Percentiles rank a stretch among this genome's conserved stretches.
phyloP scores from a whole-genome alignment of 1,140 invertebrate genomes.

The Meteorus sp. region DNA sequence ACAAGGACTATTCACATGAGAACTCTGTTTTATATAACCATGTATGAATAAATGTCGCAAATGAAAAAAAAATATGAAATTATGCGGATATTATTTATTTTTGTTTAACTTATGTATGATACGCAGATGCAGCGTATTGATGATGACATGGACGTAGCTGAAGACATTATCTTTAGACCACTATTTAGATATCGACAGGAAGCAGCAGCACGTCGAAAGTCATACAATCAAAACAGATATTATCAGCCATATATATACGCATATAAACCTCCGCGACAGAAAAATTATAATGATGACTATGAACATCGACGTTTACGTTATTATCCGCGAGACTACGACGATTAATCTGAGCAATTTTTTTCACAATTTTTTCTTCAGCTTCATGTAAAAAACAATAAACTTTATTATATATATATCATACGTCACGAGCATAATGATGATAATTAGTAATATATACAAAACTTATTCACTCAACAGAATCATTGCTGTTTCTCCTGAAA shows the following conservation, averaged over 20 bases:
- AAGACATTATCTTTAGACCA: constrained; percentile 52
- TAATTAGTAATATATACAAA: neutral
- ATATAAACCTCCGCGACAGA: too few relatives aligned
- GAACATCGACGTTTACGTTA: neutral
- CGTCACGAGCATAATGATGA: too few relatives aligned
- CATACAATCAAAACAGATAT: neutral
- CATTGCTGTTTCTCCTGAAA: too few relatives aligned
- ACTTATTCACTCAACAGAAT: too few relatives aligned
- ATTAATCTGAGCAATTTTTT: neutral
- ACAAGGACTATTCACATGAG: constrained; percentile 4
- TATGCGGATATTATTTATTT: too few relatives aligned
- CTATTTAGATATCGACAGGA: constrained; percentile 51
- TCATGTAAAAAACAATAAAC: neutral
- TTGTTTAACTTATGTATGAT: neutral
- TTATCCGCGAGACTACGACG: neutral
- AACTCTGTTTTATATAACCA: too few relatives aligned
- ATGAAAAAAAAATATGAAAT: neutral
- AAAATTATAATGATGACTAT: neutral
- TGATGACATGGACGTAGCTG: constrained; percentile 51
- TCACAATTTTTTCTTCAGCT: neutral
- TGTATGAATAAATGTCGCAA: neutral
- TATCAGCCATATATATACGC: constrained; percentile 23
- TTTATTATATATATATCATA: neutral
- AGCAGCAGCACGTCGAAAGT: neutral
- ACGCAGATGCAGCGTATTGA: constrained; percentile 3